Evolutionary conservation across 2,797 vertebrate genomes (phyloP).

Genomic region (Loriculus beryllinus): DNA sequence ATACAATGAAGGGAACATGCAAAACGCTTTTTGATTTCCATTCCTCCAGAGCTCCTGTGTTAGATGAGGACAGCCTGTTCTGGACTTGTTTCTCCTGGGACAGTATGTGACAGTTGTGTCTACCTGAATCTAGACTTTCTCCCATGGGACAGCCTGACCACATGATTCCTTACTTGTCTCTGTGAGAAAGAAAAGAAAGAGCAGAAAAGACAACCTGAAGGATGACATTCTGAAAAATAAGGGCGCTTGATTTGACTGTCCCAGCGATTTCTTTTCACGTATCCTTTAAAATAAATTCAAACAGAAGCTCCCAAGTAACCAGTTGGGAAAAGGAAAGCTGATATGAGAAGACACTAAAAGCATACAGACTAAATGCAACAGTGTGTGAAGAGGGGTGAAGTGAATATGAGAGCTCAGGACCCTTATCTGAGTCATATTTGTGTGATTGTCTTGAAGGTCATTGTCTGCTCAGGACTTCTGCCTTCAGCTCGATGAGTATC

Average conservation of each 20-base stretch:
- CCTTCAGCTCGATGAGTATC: not conserved
- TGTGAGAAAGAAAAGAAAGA: not conserved
- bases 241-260: not conserved
- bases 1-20: not conserved
- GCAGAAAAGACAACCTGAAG: not conserved
- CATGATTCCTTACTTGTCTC: not conserved
- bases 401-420: not conserved
- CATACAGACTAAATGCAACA: not conserved
- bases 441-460: not conserved
- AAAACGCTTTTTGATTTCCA: not conserved
- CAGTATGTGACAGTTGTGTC: not conserved
- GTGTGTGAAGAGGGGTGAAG: not conserved
- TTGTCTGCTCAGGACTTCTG: not conserved
- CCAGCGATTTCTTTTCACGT: not conserved
- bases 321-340: not conserved
- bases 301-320: not conserved
- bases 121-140: not conserved
- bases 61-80: not conserved
- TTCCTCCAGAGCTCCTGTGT: not conserved
- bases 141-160: not conserved
- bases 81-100: not conserved
- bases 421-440: not conserved
- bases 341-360: not conserved
- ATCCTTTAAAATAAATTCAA: not conserved
- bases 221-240: not conserved